phyloP scores from a whole-genome alignment of 2,888 invertebrate species.

The Papilio demoleus region DNA sequence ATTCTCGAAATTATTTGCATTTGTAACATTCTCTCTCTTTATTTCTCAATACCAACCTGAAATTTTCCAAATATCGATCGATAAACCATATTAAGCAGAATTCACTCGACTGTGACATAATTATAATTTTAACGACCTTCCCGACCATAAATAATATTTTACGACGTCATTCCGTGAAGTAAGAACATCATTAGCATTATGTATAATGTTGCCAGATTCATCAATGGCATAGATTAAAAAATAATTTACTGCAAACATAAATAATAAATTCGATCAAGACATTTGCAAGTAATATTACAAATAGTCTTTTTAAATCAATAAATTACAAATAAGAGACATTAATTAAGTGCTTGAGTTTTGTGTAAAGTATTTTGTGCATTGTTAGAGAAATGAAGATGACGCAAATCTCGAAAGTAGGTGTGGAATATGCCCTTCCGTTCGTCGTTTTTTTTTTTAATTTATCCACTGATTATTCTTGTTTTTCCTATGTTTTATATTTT shows the following conservation, averaged over 20 bases:
- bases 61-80: neutral
- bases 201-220: slow-evolving; percentile 1
- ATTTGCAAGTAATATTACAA: neutral
- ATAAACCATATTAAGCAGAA: neutral
- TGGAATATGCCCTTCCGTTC: too few species aligned
- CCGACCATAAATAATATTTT: slow-evolving; percentile 30
- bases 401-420: too few species aligned
- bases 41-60: neutral
- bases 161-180: slow-evolving; percentile 31
- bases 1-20: neutral
- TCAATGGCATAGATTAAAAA: slow-evolving; percentile 5
- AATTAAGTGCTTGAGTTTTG: too few species aligned
- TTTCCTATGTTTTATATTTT: too few species aligned
- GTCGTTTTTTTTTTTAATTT: too few species aligned
- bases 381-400: too few species aligned
- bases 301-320: too few species aligned
- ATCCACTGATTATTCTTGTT: too few species aligned
- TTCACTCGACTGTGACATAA: slow-evolving; percentile 11
- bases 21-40: neutral
- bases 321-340: too few species aligned
- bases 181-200: slow-evolving; percentile 22
- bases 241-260: slow-evolving; percentile 10
- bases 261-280: neutral
- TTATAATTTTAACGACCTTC: slow-evolving; percentile 11
- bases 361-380: too few species aligned